Percentiles rank a stretch among this genome's conserved stretches.
phyloP scores from a whole-genome alignment of 2,113 vertebrate genomes.

The Colinus virginianus region DNA sequence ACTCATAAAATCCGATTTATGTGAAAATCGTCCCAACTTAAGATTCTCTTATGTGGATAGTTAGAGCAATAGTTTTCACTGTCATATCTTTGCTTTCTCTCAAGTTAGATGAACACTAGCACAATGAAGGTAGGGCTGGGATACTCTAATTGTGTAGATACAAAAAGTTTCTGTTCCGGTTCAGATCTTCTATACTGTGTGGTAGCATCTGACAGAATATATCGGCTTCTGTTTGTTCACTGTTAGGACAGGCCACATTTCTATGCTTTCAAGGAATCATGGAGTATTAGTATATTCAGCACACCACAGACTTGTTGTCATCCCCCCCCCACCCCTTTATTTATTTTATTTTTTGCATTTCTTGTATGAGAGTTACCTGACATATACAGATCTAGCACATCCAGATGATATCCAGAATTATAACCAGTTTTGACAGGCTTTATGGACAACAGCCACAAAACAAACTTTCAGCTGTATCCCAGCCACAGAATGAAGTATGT shows the following conservation, averaged over 20 bases:
- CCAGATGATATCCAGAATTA: background rate
- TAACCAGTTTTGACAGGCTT: background rate
- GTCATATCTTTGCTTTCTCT: constrained; percentile 10
- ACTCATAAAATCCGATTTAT: constrained; percentile 23
- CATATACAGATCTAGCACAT: background rate
- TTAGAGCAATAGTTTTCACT: no score
- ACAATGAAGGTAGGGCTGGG: background rate
- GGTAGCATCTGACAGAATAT: background rate
- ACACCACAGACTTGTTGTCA: background rate
- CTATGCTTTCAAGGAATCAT: background rate
- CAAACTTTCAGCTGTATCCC: background rate
- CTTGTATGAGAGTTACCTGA: background rate
- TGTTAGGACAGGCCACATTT: background rate
- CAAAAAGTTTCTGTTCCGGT: background rate
- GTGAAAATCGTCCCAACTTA: constrained; percentile 17
- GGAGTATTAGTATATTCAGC: background rate
- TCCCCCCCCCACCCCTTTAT: background rate
- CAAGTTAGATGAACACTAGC: background rate
- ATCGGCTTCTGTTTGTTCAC: background rate
- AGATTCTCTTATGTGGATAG: background rate
- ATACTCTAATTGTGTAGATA: background rate
- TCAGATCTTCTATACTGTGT: background rate
- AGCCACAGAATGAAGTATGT: background rate
- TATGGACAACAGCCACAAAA: background rate
- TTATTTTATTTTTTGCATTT: background rate